Percentiles rank a stretch among this genome's conserved stretches.
These are phyloP conservation scores for Cecropterus lyciades DNA, from an alignment of 1,140 invertebrate species.

Conservation along the genomic window DNA sequence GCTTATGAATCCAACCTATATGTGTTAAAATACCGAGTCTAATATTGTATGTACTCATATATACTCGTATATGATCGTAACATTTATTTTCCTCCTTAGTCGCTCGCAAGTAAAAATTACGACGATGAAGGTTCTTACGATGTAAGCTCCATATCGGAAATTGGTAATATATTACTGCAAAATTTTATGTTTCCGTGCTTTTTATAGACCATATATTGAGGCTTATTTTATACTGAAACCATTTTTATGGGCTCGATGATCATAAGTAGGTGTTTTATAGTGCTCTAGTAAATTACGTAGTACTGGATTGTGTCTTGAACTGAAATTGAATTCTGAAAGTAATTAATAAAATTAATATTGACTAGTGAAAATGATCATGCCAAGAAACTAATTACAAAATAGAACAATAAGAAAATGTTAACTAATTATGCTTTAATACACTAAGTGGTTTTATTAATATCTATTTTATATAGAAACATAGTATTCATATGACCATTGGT, in stretches of 20 bases:
- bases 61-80: constrained; percentile 1
- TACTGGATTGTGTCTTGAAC: constrained; percentile 26
- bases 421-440: no score
- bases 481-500: no score
- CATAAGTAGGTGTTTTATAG: constrained; percentile 73
- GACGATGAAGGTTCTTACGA: constrained; percentile 31
- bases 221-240: constrained; percentile 67
- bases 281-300: constrained; percentile 39
- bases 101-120: constrained; percentile 27
- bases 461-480: no score
- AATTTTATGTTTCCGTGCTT: constrained; percentile 71
- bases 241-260: constrained; percentile 69
- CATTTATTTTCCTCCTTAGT: constrained; percentile 14
- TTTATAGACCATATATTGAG: constrained; percentile 73
- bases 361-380: no score
- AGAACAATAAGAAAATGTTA: no score
- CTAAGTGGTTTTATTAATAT: no score
- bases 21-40: constrained; percentile 8
- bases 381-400: no score
- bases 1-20: no score
- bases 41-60: neutral
- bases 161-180: constrained; percentile 70
- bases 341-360: no score
- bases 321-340: neutral
- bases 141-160: constrained; percentile 65